A percentile compares a stretch with the other conserved stretches of the same genome.
Conservation (phyloP, 2,888 invertebrate species). For the Polydrusus tereticollis region DNA sequence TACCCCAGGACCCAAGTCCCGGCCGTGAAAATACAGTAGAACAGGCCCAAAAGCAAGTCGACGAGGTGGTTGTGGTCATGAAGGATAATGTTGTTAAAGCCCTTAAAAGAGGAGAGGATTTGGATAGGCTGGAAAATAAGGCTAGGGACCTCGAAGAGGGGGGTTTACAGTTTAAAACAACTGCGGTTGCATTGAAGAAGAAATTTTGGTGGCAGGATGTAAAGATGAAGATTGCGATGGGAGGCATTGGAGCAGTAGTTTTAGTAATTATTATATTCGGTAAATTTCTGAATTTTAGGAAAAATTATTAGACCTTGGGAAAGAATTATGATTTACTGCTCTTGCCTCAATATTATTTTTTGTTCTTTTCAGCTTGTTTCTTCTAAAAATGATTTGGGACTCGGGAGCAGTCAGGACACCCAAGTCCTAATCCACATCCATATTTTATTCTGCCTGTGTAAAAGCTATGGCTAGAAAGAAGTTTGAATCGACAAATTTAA, state of each 20-base stretch:
- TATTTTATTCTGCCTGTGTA: too few relatives aligned
- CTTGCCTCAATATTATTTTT: too few relatives aligned
- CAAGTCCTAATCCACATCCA: too few relatives aligned
- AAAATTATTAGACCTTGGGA: too few relatives aligned
- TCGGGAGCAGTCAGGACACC: too few relatives aligned
- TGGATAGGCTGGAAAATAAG: not conserved
- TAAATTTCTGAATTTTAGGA: not conserved
- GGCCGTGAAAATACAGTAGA: not conserved
- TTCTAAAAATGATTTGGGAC: too few relatives aligned
- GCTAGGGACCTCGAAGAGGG: not conserved
- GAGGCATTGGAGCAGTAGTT: not conserved
- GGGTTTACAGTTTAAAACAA: not conserved
- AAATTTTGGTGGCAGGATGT: slow-evolving; percentile 2
- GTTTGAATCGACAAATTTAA: too few relatives aligned
- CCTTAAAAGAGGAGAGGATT: not conserved
- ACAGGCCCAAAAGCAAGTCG: not conserved
- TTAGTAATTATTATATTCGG: not conserved
- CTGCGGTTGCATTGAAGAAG: not conserved
- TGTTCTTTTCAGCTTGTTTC: too few relatives aligned
- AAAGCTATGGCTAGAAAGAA: too few relatives aligned
- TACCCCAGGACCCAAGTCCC: too few relatives aligned
- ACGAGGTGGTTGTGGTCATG: not conserved
- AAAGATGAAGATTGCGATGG: not conserved
- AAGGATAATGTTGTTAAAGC: not conserved
- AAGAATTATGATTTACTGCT: too few relatives aligned